phyloP scores from a whole-genome alignment of 2,113 vertebrate species.

The Leiothrix lutea region DNA sequence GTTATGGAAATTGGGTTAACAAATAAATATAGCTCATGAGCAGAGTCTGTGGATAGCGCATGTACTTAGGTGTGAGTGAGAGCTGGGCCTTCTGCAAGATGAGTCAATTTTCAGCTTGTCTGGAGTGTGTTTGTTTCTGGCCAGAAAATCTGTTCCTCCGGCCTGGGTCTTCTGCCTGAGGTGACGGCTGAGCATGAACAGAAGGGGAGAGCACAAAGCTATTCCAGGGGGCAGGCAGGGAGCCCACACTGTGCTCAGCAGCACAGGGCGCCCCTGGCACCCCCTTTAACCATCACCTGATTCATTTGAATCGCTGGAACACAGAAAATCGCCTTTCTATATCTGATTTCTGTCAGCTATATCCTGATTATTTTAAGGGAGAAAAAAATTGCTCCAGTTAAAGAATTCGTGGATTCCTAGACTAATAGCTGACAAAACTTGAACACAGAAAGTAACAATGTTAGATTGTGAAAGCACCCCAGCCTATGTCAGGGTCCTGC shows the following conservation, averaged over 20 bases:
- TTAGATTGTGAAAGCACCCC: neutral
- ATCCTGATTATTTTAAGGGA: neutral
- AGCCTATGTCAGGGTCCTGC: neutral
- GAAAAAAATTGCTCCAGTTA: neutral
- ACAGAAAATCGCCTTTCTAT: neutral
- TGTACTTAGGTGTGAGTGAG: neutral
- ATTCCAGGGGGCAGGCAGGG: neutral
- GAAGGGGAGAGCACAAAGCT: neutral
- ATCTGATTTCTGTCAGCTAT: neutral
- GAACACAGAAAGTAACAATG: neutral
- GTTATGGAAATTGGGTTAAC: neutral
- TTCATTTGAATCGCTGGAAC: neutral
- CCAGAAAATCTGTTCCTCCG: rapidly evolving
- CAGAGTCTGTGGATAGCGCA: neutral
- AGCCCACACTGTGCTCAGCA: neutral
- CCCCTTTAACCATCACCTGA: neutral
- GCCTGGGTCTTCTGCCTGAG: neutral
- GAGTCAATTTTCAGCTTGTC: neutral
- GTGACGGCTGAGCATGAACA: rapidly evolving
- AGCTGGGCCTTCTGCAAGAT: neutral
- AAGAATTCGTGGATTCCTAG: neutral
- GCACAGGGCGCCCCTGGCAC: neutral
- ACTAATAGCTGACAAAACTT: neutral
- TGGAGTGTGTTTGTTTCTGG: neutral
- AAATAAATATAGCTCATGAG: neutral